These are phyloP conservation scores for Pollenia labialis DNA, from an alignment of 2,888 invertebrate genomes.

Conservation along the genomic window DNA sequence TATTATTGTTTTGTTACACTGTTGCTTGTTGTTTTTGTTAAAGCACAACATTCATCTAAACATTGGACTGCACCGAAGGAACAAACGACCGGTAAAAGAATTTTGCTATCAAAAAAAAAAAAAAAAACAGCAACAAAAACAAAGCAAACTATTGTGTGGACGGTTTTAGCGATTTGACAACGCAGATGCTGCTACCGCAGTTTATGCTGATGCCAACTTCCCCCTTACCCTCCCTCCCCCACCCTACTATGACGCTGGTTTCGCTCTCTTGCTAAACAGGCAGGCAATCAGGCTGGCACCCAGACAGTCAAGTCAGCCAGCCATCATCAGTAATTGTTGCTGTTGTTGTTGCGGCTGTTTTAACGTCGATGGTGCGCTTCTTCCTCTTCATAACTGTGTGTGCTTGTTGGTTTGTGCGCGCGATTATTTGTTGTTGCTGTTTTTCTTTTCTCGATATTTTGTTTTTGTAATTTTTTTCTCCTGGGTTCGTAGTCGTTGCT, in stretches of 20 bases:
- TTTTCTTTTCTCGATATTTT: constrained; percentile 63
- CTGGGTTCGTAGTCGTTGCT: constrained; percentile 45
- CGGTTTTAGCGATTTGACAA: constrained; percentile 55
- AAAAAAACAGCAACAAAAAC: constrained; percentile 36
- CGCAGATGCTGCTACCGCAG: constrained; percentile 61
- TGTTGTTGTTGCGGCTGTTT: constrained; percentile 38
- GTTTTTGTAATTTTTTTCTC: constrained; percentile 73
- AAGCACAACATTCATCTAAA: constrained; percentile 25
- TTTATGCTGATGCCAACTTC: constrained; percentile 55
- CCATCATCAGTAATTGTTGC: constrained; percentile 41
- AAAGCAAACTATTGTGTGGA: constrained; percentile 33
- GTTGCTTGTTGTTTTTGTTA: constrained; percentile 46
- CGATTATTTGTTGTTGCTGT: constrained; percentile 51
- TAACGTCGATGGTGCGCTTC: constrained; percentile 44
- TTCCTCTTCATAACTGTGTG: constrained; percentile 43
- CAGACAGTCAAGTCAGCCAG: not conserved
- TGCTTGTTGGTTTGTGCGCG: constrained; percentile 49
- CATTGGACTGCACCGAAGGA: constrained; percentile 22
- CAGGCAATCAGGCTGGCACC: constrained; percentile 37
- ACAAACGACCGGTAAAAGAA: constrained; percentile 56
- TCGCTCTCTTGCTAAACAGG: constrained; percentile 49
- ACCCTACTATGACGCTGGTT: constrained; percentile 48
- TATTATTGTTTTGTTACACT: constrained; percentile 44
- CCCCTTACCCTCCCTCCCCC: constrained; percentile 24
- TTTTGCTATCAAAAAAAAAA: constrained; percentile 19